These are phyloP conservation scores for Macaca nemestrina DNA, from an alignment of 2,113 vertebrate species.

Conservation along the genomic window DNA sequence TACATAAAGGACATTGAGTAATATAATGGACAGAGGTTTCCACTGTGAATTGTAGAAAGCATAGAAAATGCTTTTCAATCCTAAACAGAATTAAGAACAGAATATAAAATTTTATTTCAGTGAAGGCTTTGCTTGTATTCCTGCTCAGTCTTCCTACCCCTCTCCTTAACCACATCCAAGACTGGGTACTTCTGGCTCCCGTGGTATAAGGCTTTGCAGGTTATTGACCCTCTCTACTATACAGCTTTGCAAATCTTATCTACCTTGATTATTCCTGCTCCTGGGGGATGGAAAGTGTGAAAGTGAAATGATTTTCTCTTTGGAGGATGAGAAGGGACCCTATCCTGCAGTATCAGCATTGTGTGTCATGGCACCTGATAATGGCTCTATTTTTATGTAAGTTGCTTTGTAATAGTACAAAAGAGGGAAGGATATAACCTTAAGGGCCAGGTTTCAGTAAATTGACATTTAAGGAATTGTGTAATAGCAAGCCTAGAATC, in stretches of 20 bases:
- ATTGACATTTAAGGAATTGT: constrained; percentile 73
- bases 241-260: constrained; percentile 13
- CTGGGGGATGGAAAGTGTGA: neutral
- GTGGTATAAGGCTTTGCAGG: no score
- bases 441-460: constrained; percentile 59
- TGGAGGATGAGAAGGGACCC: neutral
- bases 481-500: constrained; percentile 62
- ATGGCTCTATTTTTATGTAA: constrained; percentile 63
- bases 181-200: neutral
- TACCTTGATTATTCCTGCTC: neutral
- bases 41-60: constrained; percentile 51
- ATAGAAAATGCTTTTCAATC: constrained; percentile 38
- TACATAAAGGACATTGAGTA: constrained; percentile 50
- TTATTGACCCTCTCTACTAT: neutral
- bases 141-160: neutral
- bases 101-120: constrained; percentile 62
- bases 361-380: constrained; percentile 4
- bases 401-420: constrained; percentile 59
- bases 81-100: constrained; percentile 54
- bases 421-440: constrained; percentile 39
- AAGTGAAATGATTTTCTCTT: neutral
- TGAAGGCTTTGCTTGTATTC: constrained; percentile 58
- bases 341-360: neutral
- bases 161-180: neutral
- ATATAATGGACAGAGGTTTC: constrained; percentile 66